phyloP scores from a whole-genome alignment of 2,888 invertebrate genomes.

The Tetragonula carbonaria region DNA sequence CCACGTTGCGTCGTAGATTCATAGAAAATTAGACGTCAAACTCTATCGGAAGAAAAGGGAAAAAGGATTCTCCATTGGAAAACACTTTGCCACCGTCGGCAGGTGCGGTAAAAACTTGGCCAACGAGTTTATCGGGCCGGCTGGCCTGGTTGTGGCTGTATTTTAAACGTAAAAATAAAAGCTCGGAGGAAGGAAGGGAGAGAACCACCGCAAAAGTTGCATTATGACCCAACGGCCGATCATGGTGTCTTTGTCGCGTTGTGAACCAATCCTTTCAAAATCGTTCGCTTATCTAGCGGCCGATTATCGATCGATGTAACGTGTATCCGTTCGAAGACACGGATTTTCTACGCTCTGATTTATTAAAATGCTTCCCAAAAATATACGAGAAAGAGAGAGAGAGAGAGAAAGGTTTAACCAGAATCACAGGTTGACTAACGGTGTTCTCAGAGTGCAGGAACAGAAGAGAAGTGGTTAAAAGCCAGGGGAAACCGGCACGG shows the following conservation, averaged over 20 bases:
- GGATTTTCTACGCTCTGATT: neutral
- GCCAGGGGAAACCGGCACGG: neutral
- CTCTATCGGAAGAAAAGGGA: neutral
- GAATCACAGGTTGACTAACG: constrained; percentile 11
- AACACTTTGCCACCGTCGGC: constrained; percentile 58
- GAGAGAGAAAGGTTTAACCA: neutral
- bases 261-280: neutral
- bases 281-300: neutral
- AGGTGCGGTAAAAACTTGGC: constrained; percentile 48
- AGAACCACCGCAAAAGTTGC: constrained; percentile 5
- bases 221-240: neutral
- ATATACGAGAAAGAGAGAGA: neutral
- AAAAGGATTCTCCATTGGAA: constrained; percentile 56
- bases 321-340: neutral
- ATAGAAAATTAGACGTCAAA: constrained; percentile 2
- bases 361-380: neutral
- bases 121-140: constrained; percentile 47
- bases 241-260: neutral
- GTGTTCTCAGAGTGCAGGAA: neutral
- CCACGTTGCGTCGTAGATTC: neutral
- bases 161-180: constrained; percentile 48
- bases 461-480: neutral
- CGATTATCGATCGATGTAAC: neutral
- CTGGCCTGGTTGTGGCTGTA: constrained; percentile 20
- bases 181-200: neutral